Base-by-base conservation (phyloP, 2,888 invertebrate genomes). In the Dicyrtoma fusca region DNA sequence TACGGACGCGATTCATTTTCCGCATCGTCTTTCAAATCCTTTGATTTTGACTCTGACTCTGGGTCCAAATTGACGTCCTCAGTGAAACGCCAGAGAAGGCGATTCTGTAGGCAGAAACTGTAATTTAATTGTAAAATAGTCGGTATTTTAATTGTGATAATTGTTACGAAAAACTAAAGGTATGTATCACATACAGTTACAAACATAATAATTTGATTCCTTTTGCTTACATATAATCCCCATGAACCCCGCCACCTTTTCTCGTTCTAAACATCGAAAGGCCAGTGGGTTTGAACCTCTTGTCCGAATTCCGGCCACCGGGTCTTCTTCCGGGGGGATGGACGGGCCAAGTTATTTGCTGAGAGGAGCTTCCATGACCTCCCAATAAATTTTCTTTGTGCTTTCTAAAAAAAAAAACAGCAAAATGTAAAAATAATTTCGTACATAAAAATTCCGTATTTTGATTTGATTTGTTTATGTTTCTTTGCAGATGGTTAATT, bases 171-270 rank as follows among this genome's bases (percentile, higher is more conserved):
- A n/a, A n/a, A n/a, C n/a, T n/a, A n/a, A n/a, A n/a, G n/a, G n/a
- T n/a, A n/a, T n/a, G n/a, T n/a, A n/a, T n/a, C n/a, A n/a, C n/a
- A n/a, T n/a, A 49, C 49, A 3, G 19, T 49, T 10, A n/a, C 49
- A 49, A 19, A 3, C 3, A 49, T 49, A 6, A n/a, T 34, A 34
- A 34, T 34, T 34, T 5, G 8, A 34, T 34, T 34, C 8, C 3
- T 34, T 34, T 5, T 25, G n/a, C 59, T 72, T 74, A 79, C 79
- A 76, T 44, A 53, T 76, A 76, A 34, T 79, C 79, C n/a, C 74
- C 71, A 21, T 64, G 45, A 19, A 72, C 73, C n/a, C 59, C 42
- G 14, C 69, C 71, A 34, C 73, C 72, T 49, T 77, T 79, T 13
- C 62, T 69, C 0, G 74, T 75, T 34, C 72, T 71, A 51, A 77